Evolutionary conservation across 2,888 invertebrate genomes (phyloP), one percentile per base, ranked within the genome.

Genomic region (Electrophaes corylata): DNA sequence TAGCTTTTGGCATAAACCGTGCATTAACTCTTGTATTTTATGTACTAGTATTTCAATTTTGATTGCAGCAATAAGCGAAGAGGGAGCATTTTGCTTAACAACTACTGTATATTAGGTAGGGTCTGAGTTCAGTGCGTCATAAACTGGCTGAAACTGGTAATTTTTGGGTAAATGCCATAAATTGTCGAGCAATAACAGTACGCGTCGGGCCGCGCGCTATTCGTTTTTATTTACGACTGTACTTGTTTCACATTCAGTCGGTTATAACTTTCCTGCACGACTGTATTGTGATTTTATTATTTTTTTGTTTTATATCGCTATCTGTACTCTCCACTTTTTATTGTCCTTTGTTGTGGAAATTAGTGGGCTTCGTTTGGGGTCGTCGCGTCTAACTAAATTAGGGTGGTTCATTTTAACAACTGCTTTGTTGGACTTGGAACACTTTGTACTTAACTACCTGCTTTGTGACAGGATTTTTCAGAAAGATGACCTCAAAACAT

Each of bases 211-310:
- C 75, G 79, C 78, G 84, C 80, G 88, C 88, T 88, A 86, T 88
- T 87, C 84, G 74, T 76, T 86, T 88, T 88, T 90, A 88, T 91
- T 90, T 90, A 91, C 83, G 88, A 86, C 85, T 83, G 81, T 85
- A 89, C 90, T 90, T 85, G 87, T 86, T 86, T 88, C 87, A 87
- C 83, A 85, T 85, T 82, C 88, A 85, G 86, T 73, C 72, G 76
- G 81, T 82, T 83, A 83, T 84, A 86, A 87, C 82, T 88, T 88
- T 84, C 84, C 83, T 81, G 79, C 79, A 75, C 81, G 86, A 82
- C 82, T 85, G 85, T 86, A 86, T 83, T 84, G 82, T 82, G 81
- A 83, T 85, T 86, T 86, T 84, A 81, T 78, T 82, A 82, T 59
- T 64, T 37, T 72, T 79, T 78, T 78, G 81, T 80, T 84, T 79